These are phyloP conservation scores for Microplitis deprimator DNA, from an alignment of 2,888 invertebrate species.

Conservation along the genomic window DNA sequence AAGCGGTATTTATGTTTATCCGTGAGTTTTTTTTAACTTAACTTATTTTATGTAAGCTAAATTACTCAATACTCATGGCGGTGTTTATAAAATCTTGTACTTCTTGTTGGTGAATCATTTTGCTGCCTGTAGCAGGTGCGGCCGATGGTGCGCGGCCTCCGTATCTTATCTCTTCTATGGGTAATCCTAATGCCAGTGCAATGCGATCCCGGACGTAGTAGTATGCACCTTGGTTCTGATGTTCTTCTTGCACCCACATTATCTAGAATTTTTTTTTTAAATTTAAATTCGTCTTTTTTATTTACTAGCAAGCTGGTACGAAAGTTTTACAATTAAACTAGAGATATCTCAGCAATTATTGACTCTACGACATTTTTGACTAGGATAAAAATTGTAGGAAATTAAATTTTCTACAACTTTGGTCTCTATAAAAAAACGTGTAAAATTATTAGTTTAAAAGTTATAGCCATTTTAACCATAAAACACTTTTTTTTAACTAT, in stretches of 20 bases:
- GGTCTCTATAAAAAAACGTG: too few relatives aligned
- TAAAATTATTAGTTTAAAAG: too few relatives aligned
- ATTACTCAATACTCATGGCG: slow-evolving; percentile 54
- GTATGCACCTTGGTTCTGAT: slow-evolving; percentile 90
- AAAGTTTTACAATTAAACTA: neutral
- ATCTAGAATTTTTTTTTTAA: slow-evolving; percentile 47
- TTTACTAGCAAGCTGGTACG: neutral
- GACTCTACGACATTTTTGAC: too few relatives aligned
- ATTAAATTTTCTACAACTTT: too few relatives aligned
- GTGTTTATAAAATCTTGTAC: slow-evolving; percentile 51
- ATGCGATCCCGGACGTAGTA: slow-evolving; percentile 74
- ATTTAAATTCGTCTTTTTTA: neutral
- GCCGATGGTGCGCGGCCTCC: slow-evolving; percentile 58
- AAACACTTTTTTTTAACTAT: too few relatives aligned
- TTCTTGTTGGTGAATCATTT: slow-evolving; percentile 57
- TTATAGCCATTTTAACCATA: too few relatives aligned
- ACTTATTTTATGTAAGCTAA: neutral
- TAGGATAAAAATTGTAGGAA: too few relatives aligned
- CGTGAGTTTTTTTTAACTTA: neutral
- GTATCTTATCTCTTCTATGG: slow-evolving; percentile 56
- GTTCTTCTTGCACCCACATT: slow-evolving; percentile 89
- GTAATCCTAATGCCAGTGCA: slow-evolving; percentile 54
- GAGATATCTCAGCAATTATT: too few relatives aligned
- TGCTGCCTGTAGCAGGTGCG: slow-evolving; percentile 62
- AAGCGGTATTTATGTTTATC: neutral